Evolutionary conservation across 2,113 vertebrate species (phyloP).

Genomic region (Sebastes fasciatus): DNA sequence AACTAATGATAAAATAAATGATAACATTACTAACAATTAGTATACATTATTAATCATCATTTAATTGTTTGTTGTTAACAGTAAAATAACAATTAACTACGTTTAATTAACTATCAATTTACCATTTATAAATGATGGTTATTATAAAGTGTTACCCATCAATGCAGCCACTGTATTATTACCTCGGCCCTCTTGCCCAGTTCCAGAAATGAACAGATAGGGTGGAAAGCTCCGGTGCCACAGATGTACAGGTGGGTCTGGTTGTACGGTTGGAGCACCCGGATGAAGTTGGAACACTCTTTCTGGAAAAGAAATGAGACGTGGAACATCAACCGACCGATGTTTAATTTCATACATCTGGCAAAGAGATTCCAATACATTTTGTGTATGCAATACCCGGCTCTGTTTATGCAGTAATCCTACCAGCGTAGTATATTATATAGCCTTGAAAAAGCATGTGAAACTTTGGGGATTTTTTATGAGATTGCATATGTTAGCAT

Average conservation of each 20-base stretch:
- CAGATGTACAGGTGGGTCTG: conserved; percentile 96
- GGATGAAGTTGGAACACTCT: conserved; percentile 98
- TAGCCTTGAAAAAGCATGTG: conserved; percentile 14
- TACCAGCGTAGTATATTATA: conserved; percentile 17
- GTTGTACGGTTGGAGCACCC: conserved; percentile 94
- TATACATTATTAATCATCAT: too few relatives aligned
- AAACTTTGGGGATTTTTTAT: conserved; percentile 20
- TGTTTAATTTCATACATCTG: conserved; percentile 18
- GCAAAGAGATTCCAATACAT: conserved; percentile 36
- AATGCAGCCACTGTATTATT: conserved; percentile 51
- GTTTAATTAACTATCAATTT: too few relatives aligned
- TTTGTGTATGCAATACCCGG: neutral
- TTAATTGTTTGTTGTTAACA: too few relatives aligned
- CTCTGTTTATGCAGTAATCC: conserved; percentile 50
- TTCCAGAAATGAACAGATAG: conserved; percentile 95
- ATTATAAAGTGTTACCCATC: too few relatives aligned
- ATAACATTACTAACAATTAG: too few relatives aligned
- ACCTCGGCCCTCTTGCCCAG: conserved; percentile 97
- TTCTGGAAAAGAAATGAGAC: conserved; percentile 85
- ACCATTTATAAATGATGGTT: too few relatives aligned
- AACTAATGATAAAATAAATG: too few relatives aligned
- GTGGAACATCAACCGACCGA: neutral
- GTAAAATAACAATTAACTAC: too few relatives aligned
- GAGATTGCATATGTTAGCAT: conserved; percentile 25
- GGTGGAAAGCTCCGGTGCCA: conserved; percentile 98